Evolutionary conservation across 2,888 invertebrate genomes (phyloP).

Genomic region (Crossocerus cetratus): DNA sequence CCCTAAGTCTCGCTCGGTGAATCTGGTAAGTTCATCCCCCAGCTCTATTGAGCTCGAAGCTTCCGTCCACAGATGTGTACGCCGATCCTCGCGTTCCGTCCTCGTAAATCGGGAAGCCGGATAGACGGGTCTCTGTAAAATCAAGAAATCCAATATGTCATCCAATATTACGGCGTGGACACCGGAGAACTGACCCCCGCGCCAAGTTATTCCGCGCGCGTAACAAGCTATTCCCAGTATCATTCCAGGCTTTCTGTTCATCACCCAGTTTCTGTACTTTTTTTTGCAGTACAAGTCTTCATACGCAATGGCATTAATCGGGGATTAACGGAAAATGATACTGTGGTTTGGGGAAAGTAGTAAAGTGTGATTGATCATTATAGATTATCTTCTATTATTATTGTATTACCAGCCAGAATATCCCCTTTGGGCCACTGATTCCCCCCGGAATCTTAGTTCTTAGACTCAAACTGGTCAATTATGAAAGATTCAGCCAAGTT

Average conservation of each 20-base stretch:
- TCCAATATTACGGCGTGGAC: constrained; percentile 27
- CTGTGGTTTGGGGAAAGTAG: too few species aligned
- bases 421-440: too few species aligned
- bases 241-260: too few species aligned
- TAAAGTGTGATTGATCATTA: too few species aligned
- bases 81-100: not conserved
- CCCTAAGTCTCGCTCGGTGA: not conserved
- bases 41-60: not conserved
- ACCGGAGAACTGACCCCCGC: constrained; percentile 26
- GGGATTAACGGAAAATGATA: too few species aligned
- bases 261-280: too few species aligned
- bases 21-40: not conserved
- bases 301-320: constrained; percentile 49
- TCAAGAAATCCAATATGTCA: constrained; percentile 37
- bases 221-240: constrained; percentile 8
- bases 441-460: too few species aligned
- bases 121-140: constrained; percentile 14
- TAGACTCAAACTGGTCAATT: too few species aligned
- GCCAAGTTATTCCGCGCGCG: constrained; percentile 12
- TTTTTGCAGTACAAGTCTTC: not conserved
- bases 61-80: not conserved
- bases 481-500: too few species aligned
- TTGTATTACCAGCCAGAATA: too few species aligned
- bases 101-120: not conserved
- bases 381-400: too few species aligned